These are phyloP conservation scores for Tipula vernalis DNA, from an alignment of 2,888 invertebrate genomes.

Conservation along the genomic window DNA sequence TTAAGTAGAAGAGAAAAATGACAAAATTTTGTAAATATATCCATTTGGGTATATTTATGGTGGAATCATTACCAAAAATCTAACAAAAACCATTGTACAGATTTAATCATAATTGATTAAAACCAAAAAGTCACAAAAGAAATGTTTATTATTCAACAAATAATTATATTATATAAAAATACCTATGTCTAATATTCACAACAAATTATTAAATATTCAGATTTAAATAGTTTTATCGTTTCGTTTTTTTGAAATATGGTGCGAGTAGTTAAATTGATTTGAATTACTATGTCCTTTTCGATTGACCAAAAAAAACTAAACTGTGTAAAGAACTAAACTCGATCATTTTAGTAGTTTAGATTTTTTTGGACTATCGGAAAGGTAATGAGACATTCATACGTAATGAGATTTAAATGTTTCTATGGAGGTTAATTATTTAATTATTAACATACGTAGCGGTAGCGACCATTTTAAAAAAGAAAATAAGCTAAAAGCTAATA, in stretches of 20 bases:
- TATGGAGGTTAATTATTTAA: neutral
- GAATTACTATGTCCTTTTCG: no score
- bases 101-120: neutral
- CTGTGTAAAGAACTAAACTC: no score
- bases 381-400: neutral
- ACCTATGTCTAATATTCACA: neutral
- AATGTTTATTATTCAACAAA: neutral
- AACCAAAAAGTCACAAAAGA: neutral
- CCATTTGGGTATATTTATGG: neutral
- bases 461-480: neutral
- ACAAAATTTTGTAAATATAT: neutral
- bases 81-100: neutral
- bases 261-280: neutral
- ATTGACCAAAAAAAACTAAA: no score
- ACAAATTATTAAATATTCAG: neutral
- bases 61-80: neutral
- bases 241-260: neutral
- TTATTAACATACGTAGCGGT: neutral
- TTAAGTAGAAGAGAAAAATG: neutral
- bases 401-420: neutral
- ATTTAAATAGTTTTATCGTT: neutral
- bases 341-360: no score
- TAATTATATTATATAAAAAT: neutral
- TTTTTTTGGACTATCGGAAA: no score
- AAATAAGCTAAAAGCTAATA: neutral